These are phyloP conservation scores for Athene cunicularia DNA, from an alignment of 2,113 vertebrate genomes.

Conservation along the genomic window DNA sequence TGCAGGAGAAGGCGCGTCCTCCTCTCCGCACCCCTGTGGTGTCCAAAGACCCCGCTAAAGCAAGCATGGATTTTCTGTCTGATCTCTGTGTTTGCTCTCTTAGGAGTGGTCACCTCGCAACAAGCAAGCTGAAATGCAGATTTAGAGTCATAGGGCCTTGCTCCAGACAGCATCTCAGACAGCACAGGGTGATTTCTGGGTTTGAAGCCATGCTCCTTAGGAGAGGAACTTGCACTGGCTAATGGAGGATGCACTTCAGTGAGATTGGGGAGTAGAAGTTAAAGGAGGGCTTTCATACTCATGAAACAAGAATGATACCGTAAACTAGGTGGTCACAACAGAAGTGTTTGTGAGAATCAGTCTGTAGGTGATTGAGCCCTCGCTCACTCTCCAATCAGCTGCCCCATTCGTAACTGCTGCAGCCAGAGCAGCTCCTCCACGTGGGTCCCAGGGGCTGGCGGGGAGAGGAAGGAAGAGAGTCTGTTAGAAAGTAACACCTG, in stretches of 20 bases:
- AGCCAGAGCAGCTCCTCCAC: background rate
- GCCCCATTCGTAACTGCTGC: background rate
- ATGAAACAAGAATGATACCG: background rate
- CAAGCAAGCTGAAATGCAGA: constrained; percentile 36
- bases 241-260: background rate
- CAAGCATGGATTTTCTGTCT: constrained; percentile 21
- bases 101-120: background rate
- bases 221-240: background rate
- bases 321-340: background rate
- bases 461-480: background rate
- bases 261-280: background rate
- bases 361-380: accelerated
- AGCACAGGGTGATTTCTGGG: background rate
- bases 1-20: constrained; percentile 20
- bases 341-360: background rate
- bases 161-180: background rate
- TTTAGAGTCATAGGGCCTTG: background rate
- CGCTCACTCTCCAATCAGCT: accelerated
- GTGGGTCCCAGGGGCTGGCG: accelerated
- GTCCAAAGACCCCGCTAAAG: constrained; percentile 46
- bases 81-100: constrained; percentile 59
- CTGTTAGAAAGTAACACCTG: background rate
- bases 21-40: constrained; percentile 54
- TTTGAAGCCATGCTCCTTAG: background rate
- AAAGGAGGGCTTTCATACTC: background rate